Evolutionary conservation across 2,888 invertebrate species (phyloP), one percentile per base, ranked within the genome.

Genomic region (Leptopilina myrica): DNA sequence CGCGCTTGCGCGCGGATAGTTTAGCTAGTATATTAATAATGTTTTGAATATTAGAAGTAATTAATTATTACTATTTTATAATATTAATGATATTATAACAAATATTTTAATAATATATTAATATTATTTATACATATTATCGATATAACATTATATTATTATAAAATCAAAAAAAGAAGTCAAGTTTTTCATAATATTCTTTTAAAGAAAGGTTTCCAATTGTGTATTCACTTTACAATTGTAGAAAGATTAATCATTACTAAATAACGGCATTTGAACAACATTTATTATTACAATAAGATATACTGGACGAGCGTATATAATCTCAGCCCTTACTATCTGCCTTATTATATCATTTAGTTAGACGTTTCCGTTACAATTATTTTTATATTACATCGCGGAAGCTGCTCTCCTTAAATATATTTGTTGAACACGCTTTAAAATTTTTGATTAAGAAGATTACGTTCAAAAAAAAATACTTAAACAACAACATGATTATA

Each of bases 301-400:
- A 67, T 49, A 67, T 12, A 33, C 33, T 33, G 33, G 33, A 33
- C 33, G 33, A 33, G 33, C 33, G 33, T 33, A 33, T 3, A 33
- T 67, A 20, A 46, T 49, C 14, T 43, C 43, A 15, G 20, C n/a
- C 59, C 59, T 67, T 43, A 4, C 46, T 67, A 49, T 20, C 67
- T 15, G 40, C 66, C 9, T 66, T 46, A 20, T 66, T 66, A 46
- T 46, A 20, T 66, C 15, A 66, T 66, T 66, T 20, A 67, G 15
- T 49, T 46, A 46, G 49, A 12, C 46, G 49, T 67, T 67, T 67
- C 67, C 67, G 49, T 67, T 49, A 49, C 20, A 49, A 49, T 67
- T 67, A 46, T 46, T 49, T 49, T 14, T 20, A 67, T 59, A 15
- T 59, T 15, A 46, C 46, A 49, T 67, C 20, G 20, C 46, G 67